These are phyloP conservation scores for Aphis gossypii DNA, from an alignment of 1,140 invertebrate species.

Conservation along the genomic window DNA sequence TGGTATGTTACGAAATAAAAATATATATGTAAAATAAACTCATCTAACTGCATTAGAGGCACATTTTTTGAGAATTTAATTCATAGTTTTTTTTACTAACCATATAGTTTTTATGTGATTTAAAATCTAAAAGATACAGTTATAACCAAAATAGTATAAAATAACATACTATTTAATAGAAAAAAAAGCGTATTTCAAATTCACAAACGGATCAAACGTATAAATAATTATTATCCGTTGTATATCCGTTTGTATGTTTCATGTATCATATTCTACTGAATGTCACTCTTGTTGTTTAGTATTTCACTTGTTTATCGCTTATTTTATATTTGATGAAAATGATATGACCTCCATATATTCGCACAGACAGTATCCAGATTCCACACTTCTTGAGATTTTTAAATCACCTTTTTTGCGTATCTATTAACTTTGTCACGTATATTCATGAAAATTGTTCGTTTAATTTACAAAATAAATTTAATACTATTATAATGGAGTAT, in stretches of 20 bases:
- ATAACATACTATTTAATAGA: background rate
- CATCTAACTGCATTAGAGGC: background rate
- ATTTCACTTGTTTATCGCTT: background rate
- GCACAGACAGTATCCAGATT: background rate
- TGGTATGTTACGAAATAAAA: background rate
- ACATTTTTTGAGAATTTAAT: background rate
- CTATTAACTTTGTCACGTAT: background rate
- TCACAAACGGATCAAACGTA: background rate
- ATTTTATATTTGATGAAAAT: too few species aligned
- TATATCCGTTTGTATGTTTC: background rate
- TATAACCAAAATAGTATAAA: background rate
- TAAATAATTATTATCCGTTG: background rate
- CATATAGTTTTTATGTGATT: background rate
- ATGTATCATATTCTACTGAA: background rate
- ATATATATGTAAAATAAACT: background rate
- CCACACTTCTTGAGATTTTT: background rate
- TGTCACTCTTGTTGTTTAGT: background rate
- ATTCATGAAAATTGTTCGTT: background rate
- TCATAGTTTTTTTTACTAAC: background rate
- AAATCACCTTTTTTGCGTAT: background rate
- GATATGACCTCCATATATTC: background rate
- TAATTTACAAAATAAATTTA: background rate
- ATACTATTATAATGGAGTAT: background rate
- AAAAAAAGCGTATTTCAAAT: background rate
- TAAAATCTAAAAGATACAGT: background rate